Evolutionary conservation across 1,140 invertebrate species (phyloP), one percentile per base, ranked within the genome.

Genomic region (Drusus annulatus): DNA sequence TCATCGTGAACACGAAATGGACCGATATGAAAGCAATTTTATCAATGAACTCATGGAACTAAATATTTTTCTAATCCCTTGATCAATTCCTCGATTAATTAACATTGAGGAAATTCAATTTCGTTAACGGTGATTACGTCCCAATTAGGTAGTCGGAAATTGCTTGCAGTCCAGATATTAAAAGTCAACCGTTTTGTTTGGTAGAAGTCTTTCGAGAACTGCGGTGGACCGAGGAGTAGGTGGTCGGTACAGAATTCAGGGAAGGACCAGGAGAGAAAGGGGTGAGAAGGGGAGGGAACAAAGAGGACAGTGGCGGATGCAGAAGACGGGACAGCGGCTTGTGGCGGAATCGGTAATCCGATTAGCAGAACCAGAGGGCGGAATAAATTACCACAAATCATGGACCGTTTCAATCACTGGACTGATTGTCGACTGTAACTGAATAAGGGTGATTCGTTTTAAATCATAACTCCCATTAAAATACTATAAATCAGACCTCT

Each of bases 321-420:
- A 69, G 36, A 45, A 45, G 65, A 45, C 17, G 65, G 36, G 13
- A 69, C 28, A 15, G 65, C n/a, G 65, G 65, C 28, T 19, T 23
- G 31, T 45, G 65, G 65, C 17, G 21, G 65, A 69, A 69, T 69
- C 65, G 17, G 36, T 69, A 69, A 69, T 69, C 28, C 36, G 28
- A 69, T 69, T 69, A 69, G 65, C 17, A 19, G 65, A 50, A 36
- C 25, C 65, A 23, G 28, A 69, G 65, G 65, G 65, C 65, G 65
- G 65, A 69, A 69, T 69, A 69, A 69, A 69, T 69, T 69, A 69
- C n/a, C 65, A 69, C 65, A 36, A 69, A 45, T 69, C 65, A 69
- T 23, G 36, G 36, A 45, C 17, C n/a, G 28, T 13, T 69, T 36
- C 65, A 69, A 69, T 51, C 65, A 69, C 65, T 19, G 36, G 65